Evolutionary conservation across 2,888 invertebrate genomes (phyloP).

Genomic region (Torymus texanus): DNA sequence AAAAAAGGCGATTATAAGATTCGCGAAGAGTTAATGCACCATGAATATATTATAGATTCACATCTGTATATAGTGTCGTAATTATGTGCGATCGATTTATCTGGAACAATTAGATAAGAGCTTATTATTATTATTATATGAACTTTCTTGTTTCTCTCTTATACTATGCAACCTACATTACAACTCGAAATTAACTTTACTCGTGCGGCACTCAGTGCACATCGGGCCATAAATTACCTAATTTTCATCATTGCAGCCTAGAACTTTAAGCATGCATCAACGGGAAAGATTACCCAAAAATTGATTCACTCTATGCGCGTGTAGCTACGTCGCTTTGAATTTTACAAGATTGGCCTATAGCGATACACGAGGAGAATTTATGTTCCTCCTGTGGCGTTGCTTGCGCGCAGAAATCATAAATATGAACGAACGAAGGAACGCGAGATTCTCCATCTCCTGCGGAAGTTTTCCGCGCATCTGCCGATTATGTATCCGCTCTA

Average conservation of each 20-base stretch:
- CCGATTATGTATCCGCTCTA: slow-evolving; percentile 29
- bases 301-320: slow-evolving; percentile 12
- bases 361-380: slow-evolving; percentile 22
- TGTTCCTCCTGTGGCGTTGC: background rate
- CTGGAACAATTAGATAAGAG: no score
- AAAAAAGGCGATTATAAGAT: no score
- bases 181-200: no score
- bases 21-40: no score
- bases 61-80: no score
- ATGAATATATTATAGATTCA: no score
- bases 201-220: no score
- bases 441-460: background rate
- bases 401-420: slow-evolving; percentile 38
- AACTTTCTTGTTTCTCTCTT: no score
- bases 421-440: slow-evolving; percentile 30
- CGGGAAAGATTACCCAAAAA: background rate
- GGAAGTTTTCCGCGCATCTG: slow-evolving; percentile 26
- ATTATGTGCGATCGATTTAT: no score
- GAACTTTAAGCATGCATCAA: slow-evolving; percentile 8
- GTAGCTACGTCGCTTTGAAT: slow-evolving; percentile 3
- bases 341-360: slow-evolving; percentile 27
- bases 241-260: background rate
- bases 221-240: no score
- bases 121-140: no score
- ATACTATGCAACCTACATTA: no score